Evolutionary conservation across 2,888 invertebrate species (phyloP).

Genomic region (Phortica okadai): DNA sequence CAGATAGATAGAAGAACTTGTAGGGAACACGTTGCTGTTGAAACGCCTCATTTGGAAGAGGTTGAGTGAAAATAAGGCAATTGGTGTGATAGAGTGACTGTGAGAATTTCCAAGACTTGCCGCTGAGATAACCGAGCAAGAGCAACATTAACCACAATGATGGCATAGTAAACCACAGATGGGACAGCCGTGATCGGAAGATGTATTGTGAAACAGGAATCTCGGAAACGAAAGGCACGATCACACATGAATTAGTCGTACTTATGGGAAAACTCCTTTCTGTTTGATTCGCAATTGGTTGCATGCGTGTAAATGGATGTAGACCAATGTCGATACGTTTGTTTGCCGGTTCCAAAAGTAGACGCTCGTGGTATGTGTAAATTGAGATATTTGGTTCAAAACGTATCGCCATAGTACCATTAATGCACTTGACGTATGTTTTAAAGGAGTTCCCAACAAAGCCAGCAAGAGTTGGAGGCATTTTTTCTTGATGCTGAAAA

Average conservation of each 20-base stretch:
- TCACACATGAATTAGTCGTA: neutral
- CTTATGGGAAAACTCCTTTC: neutral
- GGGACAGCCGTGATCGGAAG: neutral
- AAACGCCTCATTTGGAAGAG: neutral
- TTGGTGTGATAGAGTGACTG: neutral
- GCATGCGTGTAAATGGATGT: neutral
- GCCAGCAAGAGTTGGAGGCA: neutral
- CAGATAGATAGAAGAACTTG: neutral
- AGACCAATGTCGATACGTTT: conserved; percentile 8
- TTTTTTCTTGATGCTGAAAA: neutral
- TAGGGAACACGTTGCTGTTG: conserved; percentile 5
- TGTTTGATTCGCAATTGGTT: neutral
- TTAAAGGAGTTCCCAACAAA: neutral
- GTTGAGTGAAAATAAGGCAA: neutral
- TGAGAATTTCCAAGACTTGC: neutral
- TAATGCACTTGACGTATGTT: neutral
- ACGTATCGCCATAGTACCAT: neutral
- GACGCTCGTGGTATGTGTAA: neutral
- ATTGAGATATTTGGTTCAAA: neutral
- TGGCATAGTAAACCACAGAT: neutral
- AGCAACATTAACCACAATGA: neutral
- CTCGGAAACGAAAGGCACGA: conserved; percentile 1
- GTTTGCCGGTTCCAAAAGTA: neutral
- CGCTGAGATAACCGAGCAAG: neutral
- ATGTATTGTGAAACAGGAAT: conserved; percentile 4